These are phyloP conservation scores for Anoplophora glabripennis DNA, from an alignment of 1,140 invertebrate genomes.

Conservation along the genomic window DNA sequence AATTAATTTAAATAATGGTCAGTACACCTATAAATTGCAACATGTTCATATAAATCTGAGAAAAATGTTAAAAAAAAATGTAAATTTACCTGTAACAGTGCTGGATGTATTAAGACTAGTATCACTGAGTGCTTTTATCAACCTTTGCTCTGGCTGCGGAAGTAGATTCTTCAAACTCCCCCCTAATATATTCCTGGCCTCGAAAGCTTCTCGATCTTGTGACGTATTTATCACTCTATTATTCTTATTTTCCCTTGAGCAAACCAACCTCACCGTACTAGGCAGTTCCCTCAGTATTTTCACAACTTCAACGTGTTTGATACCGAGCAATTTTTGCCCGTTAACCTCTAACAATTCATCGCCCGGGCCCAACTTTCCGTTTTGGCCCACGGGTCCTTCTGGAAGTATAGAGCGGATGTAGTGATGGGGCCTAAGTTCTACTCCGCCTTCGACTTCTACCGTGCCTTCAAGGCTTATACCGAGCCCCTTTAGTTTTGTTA, in stretches of 20 bases:
- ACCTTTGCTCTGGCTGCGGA: constrained; percentile 50
- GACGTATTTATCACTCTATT: constrained; percentile 69
- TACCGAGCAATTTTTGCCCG: constrained; percentile 78
- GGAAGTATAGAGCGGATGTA: constrained; percentile 82
- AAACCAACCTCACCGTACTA: constrained; percentile 77
- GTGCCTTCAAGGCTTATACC: constrained; percentile 92
- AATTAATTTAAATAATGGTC: too few species aligned
- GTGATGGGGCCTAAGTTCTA: constrained; percentile 80
- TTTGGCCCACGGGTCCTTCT: constrained; percentile 83
- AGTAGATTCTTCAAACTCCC: constrained; percentile 53
- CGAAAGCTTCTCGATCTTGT: constrained; percentile 72
- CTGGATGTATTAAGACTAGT: constrained; percentile 76
- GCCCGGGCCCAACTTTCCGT: constrained; percentile 75
- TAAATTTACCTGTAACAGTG: constrained; percentile 54
- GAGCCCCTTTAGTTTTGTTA: constrained; percentile 77
- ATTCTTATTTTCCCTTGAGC: constrained; percentile 64
- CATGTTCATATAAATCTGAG: background rate
- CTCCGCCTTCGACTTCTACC: constrained; percentile 80
- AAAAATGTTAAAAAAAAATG: background rate
- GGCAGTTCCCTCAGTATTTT: constrained; percentile 86
- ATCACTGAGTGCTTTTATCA: constrained; percentile 86
- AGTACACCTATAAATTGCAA: background rate
- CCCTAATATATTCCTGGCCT: constrained; percentile 72
- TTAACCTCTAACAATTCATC: constrained; percentile 86
- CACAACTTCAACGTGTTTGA: constrained; percentile 87